Percentiles rank a stretch among this genome's conserved stretches.
These are phyloP conservation scores for Ptychadena robeensis DNA, from an alignment of 2,797 vertebrate species.

Conservation along the genomic window DNA sequence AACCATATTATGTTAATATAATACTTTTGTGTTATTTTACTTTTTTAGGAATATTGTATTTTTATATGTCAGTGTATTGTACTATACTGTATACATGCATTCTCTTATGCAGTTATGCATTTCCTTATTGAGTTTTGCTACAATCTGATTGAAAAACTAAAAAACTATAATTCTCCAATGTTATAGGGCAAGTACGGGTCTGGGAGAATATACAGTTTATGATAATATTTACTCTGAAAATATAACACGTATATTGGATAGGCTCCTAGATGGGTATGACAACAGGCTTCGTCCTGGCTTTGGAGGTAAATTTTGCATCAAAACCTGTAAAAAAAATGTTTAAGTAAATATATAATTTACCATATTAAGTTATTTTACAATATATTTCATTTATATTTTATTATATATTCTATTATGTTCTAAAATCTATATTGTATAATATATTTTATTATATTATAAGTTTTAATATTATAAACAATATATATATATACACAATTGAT, in stretches of 20 bases:
- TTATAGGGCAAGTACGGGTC: constrained; percentile 76
- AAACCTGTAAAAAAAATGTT: neutral
- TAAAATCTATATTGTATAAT: too few species aligned
- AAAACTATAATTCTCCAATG: neutral
- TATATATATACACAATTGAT: neutral
- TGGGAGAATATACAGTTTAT: constrained; percentile 76
- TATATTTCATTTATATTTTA: too few species aligned
- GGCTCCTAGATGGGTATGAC: constrained; percentile 97
- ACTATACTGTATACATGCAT: neutral
- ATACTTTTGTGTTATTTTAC: too few species aligned
- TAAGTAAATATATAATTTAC: too few species aligned
- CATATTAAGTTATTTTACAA: too few species aligned
- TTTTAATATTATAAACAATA: too few species aligned
- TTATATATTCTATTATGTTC: too few species aligned
- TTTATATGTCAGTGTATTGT: neutral
- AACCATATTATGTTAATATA: neutral
- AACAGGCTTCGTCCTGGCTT: constrained; percentile 97
- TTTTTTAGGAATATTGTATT: too few species aligned
- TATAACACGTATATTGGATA: constrained; percentile 95
- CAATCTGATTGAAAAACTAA: neutral
- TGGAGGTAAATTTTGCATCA: constrained; percentile 80
- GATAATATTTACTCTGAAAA: constrained; percentile 93
- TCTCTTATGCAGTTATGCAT: neutral
- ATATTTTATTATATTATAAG: too few species aligned
- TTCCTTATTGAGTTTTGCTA: neutral